These are phyloP conservation scores for Etheostoma perlongum DNA, from an alignment of 2,797 vertebrate genomes.

Conservation along the genomic window DNA sequence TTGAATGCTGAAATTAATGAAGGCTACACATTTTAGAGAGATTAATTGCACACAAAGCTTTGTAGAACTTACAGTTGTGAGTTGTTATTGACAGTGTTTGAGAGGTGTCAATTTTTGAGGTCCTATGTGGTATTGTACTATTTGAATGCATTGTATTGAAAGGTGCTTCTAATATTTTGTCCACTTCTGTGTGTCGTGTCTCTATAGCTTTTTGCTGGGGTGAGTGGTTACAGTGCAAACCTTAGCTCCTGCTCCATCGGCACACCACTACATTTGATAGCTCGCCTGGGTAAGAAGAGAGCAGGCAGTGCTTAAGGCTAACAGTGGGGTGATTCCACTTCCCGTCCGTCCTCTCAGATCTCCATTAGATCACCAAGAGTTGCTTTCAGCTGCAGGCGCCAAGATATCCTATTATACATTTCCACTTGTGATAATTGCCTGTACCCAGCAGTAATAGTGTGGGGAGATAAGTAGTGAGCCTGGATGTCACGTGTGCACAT, in stretches of 20 bases:
- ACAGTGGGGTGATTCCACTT: conserved; percentile 50
- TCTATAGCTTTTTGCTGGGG: not conserved
- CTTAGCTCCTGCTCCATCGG: conserved; percentile 34
- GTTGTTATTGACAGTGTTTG: not conserved
- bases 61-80: not conserved
- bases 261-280: conserved; percentile 34
- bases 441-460: conserved; percentile 23
- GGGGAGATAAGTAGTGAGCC: conserved; percentile 19
- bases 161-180: conserved; percentile 4
- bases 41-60: not conserved
- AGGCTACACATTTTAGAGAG: not conserved
- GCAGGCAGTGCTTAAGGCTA: conserved; percentile 29
- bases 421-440: conserved; percentile 67
- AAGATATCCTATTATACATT: conserved; percentile 56
- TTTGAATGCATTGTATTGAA: not conserved
- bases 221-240: conserved; percentile 16
- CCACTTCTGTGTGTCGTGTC: conserved; percentile 2
- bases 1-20: not conserved
- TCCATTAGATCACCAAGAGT: conserved; percentile 54
- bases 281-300: conserved; percentile 22
- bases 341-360: conserved; percentile 49
- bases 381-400: conserved; percentile 42
- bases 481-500: not conserved
- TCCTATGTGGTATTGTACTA: not conserved
- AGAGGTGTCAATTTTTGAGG: not conserved